Conservation (phyloP, 2,888 invertebrate species). For the Diaprepes abbreviatus region DNA sequence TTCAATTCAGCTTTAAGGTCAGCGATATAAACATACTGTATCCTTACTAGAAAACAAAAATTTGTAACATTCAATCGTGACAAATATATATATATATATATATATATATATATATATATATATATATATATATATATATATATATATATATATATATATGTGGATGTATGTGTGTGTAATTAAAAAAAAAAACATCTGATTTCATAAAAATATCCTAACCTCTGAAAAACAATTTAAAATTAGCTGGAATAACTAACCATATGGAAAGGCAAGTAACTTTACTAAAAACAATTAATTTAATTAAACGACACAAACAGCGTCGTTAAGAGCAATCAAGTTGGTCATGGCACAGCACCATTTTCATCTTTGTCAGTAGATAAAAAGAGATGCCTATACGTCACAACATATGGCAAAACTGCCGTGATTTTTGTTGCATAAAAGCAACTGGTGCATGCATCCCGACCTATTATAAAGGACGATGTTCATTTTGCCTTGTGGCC, state of each 20-base stretch:
- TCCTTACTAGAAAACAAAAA: too few species aligned
- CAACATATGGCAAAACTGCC: slow-evolving; percentile 33
- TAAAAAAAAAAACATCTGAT: too few species aligned
- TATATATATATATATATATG: too few species aligned
- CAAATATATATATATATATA: too few species aligned
- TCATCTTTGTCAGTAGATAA: slow-evolving; percentile 10
- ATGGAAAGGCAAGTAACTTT: slow-evolving; percentile 3
- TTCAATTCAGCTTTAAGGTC: too few species aligned
- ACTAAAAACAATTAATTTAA: slow-evolving; percentile 58
- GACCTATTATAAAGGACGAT: slow-evolving; percentile 38
- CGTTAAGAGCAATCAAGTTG: slow-evolving; percentile 58
- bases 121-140: too few species aligned
- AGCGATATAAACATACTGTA: too few species aligned
- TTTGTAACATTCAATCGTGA: too few species aligned
- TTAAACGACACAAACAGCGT: slow-evolving; percentile 60
- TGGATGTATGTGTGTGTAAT: too few species aligned
- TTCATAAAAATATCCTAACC: too few species aligned
- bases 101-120: too few species aligned
- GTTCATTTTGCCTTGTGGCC: slow-evolving; percentile 46
- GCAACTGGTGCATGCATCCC: slow-evolving; percentile 40
- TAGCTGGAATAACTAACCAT: neutral
- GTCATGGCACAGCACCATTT: slow-evolving; percentile 38
- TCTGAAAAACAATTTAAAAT: too few species aligned
- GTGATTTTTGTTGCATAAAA: slow-evolving; percentile 44
- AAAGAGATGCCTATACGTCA: slow-evolving; percentile 26